Evolutionary conservation across 2,888 invertebrate genomes (phyloP), one percentile per base, ranked within the genome.

Genomic region (Chesias legatella): DNA sequence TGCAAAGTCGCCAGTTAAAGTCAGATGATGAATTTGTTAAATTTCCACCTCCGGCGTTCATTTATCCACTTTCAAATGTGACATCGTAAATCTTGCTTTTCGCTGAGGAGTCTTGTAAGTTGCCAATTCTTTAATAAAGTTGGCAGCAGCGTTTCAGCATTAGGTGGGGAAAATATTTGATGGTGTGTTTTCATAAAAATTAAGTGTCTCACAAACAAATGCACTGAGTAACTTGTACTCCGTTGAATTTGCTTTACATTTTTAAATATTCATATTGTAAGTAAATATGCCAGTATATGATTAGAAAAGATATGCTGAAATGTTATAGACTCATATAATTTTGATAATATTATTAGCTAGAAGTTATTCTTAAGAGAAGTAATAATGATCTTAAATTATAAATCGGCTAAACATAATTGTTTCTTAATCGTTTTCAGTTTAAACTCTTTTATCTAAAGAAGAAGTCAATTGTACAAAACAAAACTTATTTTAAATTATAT

Each of bases 181-280:
- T 35, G 39, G 32, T 43, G 45, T 26, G 39, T 42, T 48, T 48
- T 46, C 37, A 45, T 46, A 48, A 51, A 51, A 43, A 17, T 23
- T 37, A 35, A 52, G 33, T 44, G 40, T 45, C 44, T 55, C 44
- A 48, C 41, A 56, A 43, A 48, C 38, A 53, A 49, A 51, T 57
- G 53, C 41, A 36, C 42, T 29, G 29, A 42, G 33, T 20, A 10
- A 34, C 22, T 45, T 39, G 25, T 27, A 34, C 25, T n/a, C n/a
- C n/a, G n/a, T n/a, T n/a, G n/a, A n/a, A n/a, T n/a, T n/a, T n/a
- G n/a, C n/a, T n/a, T n/a, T n/a, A n/a, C n/a, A n/a, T n/a, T n/a
- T n/a, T n/a, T n/a, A n/a, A n/a, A n/a, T n/a, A n/a, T n/a, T n/a
- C n/a, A n/a, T n/a, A n/a, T n/a, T n/a, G n/a, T n/a, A n/a, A n/a